Evolutionary conservation across 1,140 invertebrate species (phyloP), one percentile per base, ranked within the genome.

Genomic region (Panagrolaimus sp.): DNA sequence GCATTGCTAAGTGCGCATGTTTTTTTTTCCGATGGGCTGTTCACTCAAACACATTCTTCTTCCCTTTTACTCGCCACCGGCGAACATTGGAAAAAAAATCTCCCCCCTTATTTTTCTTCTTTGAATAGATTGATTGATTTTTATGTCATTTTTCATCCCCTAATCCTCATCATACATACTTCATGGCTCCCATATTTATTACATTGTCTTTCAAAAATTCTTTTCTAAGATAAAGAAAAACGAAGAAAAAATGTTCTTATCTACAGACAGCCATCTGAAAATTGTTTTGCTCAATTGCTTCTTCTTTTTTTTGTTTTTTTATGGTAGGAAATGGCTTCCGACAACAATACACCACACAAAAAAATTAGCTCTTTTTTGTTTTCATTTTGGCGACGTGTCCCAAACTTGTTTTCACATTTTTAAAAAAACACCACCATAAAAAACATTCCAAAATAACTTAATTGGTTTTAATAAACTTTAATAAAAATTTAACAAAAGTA

Each of bases 311-410:
- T 58, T 28, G 9, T 28, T 24, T 24, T 10, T 28, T 26, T 28
- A 12, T 26, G 21, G 17, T 24, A 21, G 17, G 1, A 47, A 17
- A 26, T 28, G 28, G 52, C n/a, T n/a, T 24, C 52, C 28, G 17
- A 24, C 17, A 6, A 55, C 21, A 21, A 28, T 28, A 12, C 14
- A n/a, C 28, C 52, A 58, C 4, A 52, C n/a, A 12, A 4, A n/a
- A 14, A 58, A 12, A 26, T 58, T 28, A 58, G 52, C 52, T 26
- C 21, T 21, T 58, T 21, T 58, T 58, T 52, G 48, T 24, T n/a
- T 8, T 21, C 52, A 58, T 14, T 58, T 58, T 58, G 21, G 52
- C 28, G 17, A 26, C 52, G 17, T 58, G 21, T 58, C 52, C 28
- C 12, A 26, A 28, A 26, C 52, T 21, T 12, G 17, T 28, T 58